Evolutionary conservation across 2,113 vertebrate species (phyloP), one percentile per base, ranked within the genome.

Genomic region (Pollachius pollachius): DNA sequence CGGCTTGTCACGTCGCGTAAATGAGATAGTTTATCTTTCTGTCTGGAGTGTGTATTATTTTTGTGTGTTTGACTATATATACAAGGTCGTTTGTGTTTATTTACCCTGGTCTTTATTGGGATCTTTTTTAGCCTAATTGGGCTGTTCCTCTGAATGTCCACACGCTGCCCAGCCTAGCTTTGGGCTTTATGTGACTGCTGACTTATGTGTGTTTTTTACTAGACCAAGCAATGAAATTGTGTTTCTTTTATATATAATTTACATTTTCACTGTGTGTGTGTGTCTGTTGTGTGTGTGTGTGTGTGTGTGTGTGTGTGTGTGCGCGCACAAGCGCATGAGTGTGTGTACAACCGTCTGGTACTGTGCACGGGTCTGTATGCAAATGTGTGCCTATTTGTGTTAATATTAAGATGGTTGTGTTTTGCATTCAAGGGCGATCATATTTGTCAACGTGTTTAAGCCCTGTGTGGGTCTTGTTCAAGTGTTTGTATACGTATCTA

Each of bases 111-210:
- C 76, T 86, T 86, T 87, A 86, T 79, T 79, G 80, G 76, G 52
- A 85, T 81, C 74, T 73, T 71, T 80, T 84, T 85, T 78, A 76
- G 77, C 57, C 76, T 80, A 82, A 87, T 79, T 88, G 82, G 75
- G 80, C 34, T 72, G 23, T 54, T 54, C 64, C 21, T 54, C 25
- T 13, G 18, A 64, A 27, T 62, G 72, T 78, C 83, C 79, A 76
- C 81, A 84, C 71, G 75, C 75, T 60, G 73, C 73, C 72, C 73
- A 74, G 68, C 75, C 85, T 73, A 74, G 68, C 56, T 84, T 78
- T 13, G 73, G 76, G 67, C 83, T 85, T 85, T 84, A 85, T 85
- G 80, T 73, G 81, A 78, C 83, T 25, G 67, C 58, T 62, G 62
- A 85, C 80, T 83, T 80, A 80, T 80, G 57, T 73, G 76, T 77